These are phyloP conservation scores for Pachydiplax longipennis DNA, from an alignment of 2,888 invertebrate genomes.

Conservation along the genomic window DNA sequence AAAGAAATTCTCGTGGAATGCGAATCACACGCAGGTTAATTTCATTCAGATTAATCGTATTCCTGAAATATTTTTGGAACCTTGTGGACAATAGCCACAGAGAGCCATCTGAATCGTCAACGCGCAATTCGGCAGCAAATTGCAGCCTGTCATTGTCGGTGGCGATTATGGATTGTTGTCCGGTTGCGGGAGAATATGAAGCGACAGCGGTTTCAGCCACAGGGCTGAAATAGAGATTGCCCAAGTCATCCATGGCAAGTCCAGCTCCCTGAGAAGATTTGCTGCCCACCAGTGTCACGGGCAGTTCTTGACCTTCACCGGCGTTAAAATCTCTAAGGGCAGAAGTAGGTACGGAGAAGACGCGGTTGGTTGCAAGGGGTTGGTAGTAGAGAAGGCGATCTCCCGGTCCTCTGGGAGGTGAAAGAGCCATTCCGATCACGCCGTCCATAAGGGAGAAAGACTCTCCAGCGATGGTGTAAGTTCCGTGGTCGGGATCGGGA, in stretches of 20 bases:
- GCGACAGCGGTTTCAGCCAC: constrained; percentile 56
- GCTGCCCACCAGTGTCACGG: constrained; percentile 45
- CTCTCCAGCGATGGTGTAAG: constrained; percentile 74
- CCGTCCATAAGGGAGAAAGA: constrained; percentile 79
- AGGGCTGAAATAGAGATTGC: constrained; percentile 58
- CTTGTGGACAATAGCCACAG: constrained; percentile 78
- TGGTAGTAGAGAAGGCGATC: constrained; percentile 69
- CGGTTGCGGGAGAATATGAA: constrained; percentile 56
- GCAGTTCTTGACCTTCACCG: neutral
- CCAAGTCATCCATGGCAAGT: constrained; percentile 56
- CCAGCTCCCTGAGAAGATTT: constrained; percentile 53
- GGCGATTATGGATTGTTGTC: constrained; percentile 56
- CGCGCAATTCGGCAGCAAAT: constrained; percentile 70
- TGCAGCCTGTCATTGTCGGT: constrained; percentile 5
- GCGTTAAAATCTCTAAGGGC: constrained; percentile 68
- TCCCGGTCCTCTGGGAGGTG: neutral
- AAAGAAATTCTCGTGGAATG: constrained; percentile 84
- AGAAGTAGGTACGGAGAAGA: constrained; percentile 79
- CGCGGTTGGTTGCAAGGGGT: constrained; percentile 75
- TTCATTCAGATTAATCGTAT: constrained; percentile 71
- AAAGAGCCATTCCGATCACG: constrained; percentile 71
- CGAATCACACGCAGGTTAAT: constrained; percentile 76
- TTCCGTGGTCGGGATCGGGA: constrained; percentile 81
- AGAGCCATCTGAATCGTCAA: constrained; percentile 65
- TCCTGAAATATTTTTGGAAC: constrained; percentile 82